Conservation (phyloP, 2,797 vertebrate species). For the Pseudochirops corinnae region DNA sequence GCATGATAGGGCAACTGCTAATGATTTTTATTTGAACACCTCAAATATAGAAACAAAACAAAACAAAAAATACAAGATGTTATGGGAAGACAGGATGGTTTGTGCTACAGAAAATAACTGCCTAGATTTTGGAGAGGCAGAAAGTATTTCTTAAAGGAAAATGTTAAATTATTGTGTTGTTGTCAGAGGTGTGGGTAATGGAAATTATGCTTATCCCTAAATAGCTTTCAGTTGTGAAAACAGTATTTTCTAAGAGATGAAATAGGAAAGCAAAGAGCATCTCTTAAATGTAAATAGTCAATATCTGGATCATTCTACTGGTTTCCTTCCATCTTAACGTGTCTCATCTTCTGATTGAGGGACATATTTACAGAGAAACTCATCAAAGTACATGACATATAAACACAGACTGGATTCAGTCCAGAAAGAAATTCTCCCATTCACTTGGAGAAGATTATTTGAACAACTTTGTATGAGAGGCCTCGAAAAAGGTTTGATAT, state of each 20-base stretch:
- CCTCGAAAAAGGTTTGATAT: background rate
- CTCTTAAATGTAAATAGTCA: background rate
- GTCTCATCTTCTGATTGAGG: background rate
- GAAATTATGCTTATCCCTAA: background rate
- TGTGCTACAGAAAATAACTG: background rate
- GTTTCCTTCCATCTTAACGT: background rate
- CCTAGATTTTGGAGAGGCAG: constrained; percentile 35
- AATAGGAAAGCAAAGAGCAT: background rate
- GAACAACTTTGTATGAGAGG: background rate
- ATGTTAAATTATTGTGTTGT: background rate
- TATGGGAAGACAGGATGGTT: background rate
- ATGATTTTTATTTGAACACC: constrained; percentile 52
- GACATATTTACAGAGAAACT: constrained; percentile 35
- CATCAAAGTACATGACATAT: background rate
- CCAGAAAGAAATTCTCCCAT: background rate
- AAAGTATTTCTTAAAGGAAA: background rate
- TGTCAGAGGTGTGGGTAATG: background rate
- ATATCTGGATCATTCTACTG: background rate
- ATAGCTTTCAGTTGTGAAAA: background rate
- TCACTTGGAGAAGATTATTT: background rate
- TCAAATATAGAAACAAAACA: constrained; percentile 64
- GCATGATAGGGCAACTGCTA: constrained; percentile 22
- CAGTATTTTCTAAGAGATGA: background rate
- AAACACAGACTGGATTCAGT: background rate
- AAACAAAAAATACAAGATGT: constrained; percentile 38